Conservation (phyloP, 2,888 invertebrate species). For the Allacma fusca region DNA sequence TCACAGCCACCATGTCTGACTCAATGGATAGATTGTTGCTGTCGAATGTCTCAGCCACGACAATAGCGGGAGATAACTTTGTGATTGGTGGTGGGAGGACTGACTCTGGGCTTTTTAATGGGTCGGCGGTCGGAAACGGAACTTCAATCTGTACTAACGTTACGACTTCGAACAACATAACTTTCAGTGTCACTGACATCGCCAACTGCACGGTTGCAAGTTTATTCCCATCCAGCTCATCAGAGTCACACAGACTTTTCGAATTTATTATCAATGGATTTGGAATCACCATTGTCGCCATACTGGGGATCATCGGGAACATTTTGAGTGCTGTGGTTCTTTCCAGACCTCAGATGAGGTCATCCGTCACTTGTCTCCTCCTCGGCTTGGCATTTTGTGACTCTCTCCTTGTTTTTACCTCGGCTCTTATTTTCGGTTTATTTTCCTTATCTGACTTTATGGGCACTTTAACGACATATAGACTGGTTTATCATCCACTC, state of each 20-base stretch:
- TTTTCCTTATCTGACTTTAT: constrained; percentile 82
- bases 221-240: constrained; percentile 2
- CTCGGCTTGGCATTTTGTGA: constrained; percentile 94
- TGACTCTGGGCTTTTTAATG: background rate
- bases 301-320: constrained; percentile 83
- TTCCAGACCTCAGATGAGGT: constrained; percentile 92
- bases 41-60: background rate
- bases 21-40: background rate
- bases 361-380: constrained; percentile 92
- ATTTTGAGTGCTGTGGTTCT: constrained; percentile 89
- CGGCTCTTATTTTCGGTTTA: constrained; percentile 84
- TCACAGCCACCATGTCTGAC: background rate
- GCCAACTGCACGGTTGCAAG: background rate
- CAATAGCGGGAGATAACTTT: background rate
- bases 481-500: constrained; percentile 58
- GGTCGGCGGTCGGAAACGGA: background rate
- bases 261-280: constrained; percentile 75
- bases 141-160: constrained; percentile 28
- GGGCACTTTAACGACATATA: constrained; percentile 54
- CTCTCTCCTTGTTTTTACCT: constrained; percentile 86
- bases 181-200: constrained; percentile 13
- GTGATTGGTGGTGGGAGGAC: background rate
- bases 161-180: constrained; percentile 2
- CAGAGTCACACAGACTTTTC: constrained; percentile 29
- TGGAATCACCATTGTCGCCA: constrained; percentile 77